Evolutionary conservation across 2,797 vertebrate species (phyloP), one percentile per base, ranked within the genome.

Genomic region (Brachymystax lenok): DNA sequence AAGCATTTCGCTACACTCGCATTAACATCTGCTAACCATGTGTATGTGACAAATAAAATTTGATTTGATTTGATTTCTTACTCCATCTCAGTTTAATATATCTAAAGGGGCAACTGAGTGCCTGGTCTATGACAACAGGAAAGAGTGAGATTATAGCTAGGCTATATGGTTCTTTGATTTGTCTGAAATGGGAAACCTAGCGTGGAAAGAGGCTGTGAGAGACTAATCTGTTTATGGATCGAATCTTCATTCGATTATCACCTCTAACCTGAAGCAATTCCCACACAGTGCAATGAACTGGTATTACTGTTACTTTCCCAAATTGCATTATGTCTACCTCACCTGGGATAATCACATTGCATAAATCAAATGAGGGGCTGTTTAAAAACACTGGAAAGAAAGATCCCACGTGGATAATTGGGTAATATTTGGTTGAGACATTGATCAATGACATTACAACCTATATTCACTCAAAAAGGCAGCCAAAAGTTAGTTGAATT

Each of bases 241-340:
- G 88, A 4, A 14, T 79, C 76, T 77, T 71, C 83, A 84, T 89
- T 84, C 87, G 67, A 7, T 77, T 71, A 74, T 73, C 80, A 84
- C 81, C 84, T 84, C 67, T 64, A 50, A 80, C 83, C 77, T 81
- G 19, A 0, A 73, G 69, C 64, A 59, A 66, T 85, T 88, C 84
- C 80, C 73, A 21, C 81, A 40, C 50, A 46, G 30, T 80, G 74
- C 75, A 80, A 70, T 84, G 27, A 77, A 50, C 85, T 63, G 14
- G 46, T 33, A 66, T 79, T 56, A 69, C 67, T 30, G 28, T 19
- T 69, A 73, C 66, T 50, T 75, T 51, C 63, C 69, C 52, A 73
- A 63, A 69, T 35, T 63, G 67, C 82, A 77, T 79, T 75, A 74
- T 1, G 77, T 64, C 14, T 54, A 78, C 78, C 84, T 71, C 13